phyloP scores from a whole-genome alignment of 1,140 invertebrate species.

The Conus ventricosus region DNA sequence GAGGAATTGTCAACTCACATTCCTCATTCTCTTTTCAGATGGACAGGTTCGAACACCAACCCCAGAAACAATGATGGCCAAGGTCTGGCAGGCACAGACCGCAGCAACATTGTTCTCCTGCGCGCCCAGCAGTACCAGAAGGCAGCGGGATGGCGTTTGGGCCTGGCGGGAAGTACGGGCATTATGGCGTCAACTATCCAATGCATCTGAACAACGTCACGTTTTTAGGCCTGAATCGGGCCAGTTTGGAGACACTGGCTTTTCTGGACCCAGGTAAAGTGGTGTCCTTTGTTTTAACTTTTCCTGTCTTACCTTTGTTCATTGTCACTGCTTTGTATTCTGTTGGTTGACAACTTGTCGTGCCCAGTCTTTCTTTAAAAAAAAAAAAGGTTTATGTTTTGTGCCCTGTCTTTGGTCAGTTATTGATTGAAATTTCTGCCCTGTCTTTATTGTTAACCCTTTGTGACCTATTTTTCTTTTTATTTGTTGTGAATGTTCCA shows the following conservation, averaged over 20 bases:
- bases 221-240: slow-evolving; percentile 60
- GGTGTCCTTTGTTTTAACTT: background rate
- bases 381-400: no score
- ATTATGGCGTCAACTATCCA: slow-evolving; percentile 70
- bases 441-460: no score
- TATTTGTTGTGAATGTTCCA: no score
- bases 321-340: background rate
- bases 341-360: no score
- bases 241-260: slow-evolving; percentile 63
- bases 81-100: slow-evolving; percentile 69
- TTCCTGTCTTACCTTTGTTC: background rate
- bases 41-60: slow-evolving; percentile 74
- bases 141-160: slow-evolving; percentile 54
- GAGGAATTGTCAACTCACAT: no score
- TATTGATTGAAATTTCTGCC: no score
- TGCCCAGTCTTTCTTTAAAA: no score
- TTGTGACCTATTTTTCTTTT: no score
- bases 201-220: slow-evolving; percentile 56
- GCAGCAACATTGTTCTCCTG: slow-evolving; percentile 71
- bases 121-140: slow-evolving; percentile 61
- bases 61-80: slow-evolving; percentile 71
- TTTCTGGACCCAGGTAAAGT: slow-evolving; percentile 61
- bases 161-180: slow-evolving; percentile 58
- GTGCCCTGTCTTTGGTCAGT: no score
- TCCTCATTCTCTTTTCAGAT: slow-evolving; percentile 53